Conservation (phyloP, 2,888 invertebrate genomes). For the Cordilura impudica region DNA sequence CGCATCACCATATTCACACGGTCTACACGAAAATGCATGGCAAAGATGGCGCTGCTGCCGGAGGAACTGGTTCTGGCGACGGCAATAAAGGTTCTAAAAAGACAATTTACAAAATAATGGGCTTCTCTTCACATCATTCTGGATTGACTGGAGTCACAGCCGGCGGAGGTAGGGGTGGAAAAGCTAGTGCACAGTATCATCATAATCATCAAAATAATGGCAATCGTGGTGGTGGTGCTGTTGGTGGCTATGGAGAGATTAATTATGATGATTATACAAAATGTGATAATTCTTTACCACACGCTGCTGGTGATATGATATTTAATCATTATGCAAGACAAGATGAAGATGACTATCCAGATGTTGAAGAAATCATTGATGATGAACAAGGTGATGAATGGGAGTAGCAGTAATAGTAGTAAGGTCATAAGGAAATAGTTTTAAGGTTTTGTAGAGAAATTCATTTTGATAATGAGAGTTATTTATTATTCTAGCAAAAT, state of each 20-base stretch:
- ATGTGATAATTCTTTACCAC: constrained; percentile 65
- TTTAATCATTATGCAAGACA: constrained; percentile 75
- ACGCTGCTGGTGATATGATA: constrained; percentile 70
- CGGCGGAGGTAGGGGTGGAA: constrained; percentile 68
- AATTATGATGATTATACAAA: constrained; percentile 69
- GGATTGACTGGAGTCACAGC: constrained; percentile 79
- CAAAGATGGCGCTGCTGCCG: constrained; percentile 73
- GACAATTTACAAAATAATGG: constrained; percentile 74
- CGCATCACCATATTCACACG: constrained; percentile 86
- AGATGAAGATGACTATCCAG: constrained; percentile 65
- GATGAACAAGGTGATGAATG: constrained; percentile 56
- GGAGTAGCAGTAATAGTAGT: constrained; percentile 50
- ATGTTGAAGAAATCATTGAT: constrained; percentile 50
- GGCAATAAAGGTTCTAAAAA: constrained; percentile 74
- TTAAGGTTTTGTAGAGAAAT: not conserved
- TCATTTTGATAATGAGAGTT: not conserved
- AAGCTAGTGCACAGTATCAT: constrained; percentile 66
- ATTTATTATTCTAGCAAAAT: not conserved
- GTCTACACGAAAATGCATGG: constrained; percentile 85
- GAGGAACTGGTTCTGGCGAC: constrained; percentile 60
- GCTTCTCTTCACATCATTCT: constrained; percentile 78
- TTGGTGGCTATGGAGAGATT: constrained; percentile 64
- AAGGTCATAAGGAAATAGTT: not conserved
- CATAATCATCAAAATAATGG: constrained; percentile 12
- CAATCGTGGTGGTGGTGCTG: constrained; percentile 12